Evolutionary conservation across 1,140 invertebrate genomes (phyloP).

Genomic region (Lanistes nyassanus): DNA sequence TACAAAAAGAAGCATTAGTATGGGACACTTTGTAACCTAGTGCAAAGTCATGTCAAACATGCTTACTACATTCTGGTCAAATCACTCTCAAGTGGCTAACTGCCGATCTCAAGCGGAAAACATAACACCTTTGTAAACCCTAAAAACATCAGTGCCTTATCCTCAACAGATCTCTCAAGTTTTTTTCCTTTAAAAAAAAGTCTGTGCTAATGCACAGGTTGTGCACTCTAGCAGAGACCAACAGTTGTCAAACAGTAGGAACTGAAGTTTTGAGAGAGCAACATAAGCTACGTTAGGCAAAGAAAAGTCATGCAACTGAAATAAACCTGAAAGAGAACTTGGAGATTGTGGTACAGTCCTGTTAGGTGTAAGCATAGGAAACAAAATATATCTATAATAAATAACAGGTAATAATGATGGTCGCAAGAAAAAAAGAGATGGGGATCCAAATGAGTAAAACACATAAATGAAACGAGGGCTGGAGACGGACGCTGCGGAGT

Average conservation of each 20-base stretch:
- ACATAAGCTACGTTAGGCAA: conserved; percentile 24
- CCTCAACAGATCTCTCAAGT: neutral
- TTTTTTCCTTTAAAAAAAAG: neutral
- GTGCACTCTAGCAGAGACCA: conserved; percentile 14
- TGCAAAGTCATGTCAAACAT: conserved; percentile 3
- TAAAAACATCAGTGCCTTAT: conserved; percentile 9
- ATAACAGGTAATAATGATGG: conserved; percentile 12
- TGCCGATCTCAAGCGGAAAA: neutral
- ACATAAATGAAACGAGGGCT: conserved; percentile 22
- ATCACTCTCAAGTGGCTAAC: neutral
- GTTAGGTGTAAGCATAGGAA: conserved; percentile 15
- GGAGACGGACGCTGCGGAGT: neutral
- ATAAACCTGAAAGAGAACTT: conserved; percentile 17
- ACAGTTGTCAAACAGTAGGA: neutral
- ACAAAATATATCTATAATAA: conserved; percentile 1
- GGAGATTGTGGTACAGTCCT: conserved; percentile 18
- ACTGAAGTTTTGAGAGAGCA: conserved; percentile 23
- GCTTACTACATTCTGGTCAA: neutral
- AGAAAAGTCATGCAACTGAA: conserved; percentile 34
- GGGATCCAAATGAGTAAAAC: conserved; percentile 18
- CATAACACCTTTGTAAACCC: neutral
- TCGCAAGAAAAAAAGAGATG: conserved; percentile 17
- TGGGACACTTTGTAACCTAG: neutral
- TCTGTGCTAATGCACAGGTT: conserved; percentile 8
- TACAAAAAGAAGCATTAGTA: conserved; percentile 49